Base-by-base conservation (phyloP, 2,113 vertebrate species). In the Lates calcarifer region DNA sequence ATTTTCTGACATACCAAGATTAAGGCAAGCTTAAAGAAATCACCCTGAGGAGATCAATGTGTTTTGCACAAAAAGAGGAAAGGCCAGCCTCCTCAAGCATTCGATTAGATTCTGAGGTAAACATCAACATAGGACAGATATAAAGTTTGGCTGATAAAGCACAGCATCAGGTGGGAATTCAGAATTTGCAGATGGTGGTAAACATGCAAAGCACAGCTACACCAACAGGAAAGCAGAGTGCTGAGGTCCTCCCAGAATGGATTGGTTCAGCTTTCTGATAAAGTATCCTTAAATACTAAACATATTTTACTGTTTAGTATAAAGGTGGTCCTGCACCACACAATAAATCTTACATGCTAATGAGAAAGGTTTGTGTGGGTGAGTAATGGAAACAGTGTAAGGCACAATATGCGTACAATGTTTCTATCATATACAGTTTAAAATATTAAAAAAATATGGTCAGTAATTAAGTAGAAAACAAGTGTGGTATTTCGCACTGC, bases 61-160 rank as follows among this genome's bases (percentile, higher is more conserved):
- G 62, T 66, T 83, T 72, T 68, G 29, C 53, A 63, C 62, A 69
- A 49, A 63, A 67, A 49, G 37, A 70, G 61, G n/a, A 37, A 61
- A 70, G 68, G 26, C 51, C 43, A 72, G 43, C 56, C 55, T 61
- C 61, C 68, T 56, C 57, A 20, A 58, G 45, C 49, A 3, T 15
- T 79, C 8, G 1, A 39, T 65, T 67, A 22, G 49, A 62, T 61
- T 79, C 55, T n/a, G 31, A 79, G 17, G 61, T 79, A 82, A 83
- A 82, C 58, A 82, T 63, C 55, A 65, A 78, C 49, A 43, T n/a
- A 18, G 41, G 39, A 45, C 41, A 65, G 55, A 10, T 20, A 49
- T 29, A 28, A n/a, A 7, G 43, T 57, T 45, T 28, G 37, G 57
- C 68, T 77, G 69, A 78, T 49, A 4, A 33, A 26, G 33, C 66